phyloP scores from a whole-genome alignment of 1,140 invertebrate genomes.

The Helicoverpa armigera region DNA sequence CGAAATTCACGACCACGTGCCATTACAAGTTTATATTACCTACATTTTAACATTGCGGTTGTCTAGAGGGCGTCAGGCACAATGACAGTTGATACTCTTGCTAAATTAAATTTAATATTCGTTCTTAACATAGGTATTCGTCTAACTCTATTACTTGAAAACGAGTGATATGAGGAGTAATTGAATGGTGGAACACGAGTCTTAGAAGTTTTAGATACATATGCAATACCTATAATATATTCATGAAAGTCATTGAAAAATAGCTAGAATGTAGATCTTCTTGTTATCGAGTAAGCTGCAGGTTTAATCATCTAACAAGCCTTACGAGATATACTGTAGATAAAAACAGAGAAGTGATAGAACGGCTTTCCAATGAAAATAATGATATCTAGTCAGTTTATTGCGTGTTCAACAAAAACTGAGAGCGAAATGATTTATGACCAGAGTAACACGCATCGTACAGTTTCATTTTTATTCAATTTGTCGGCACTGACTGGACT shows the following conservation, averaged over 20 bases:
- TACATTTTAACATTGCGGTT: conserved; percentile 8
- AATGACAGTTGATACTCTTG: conserved; percentile 25
- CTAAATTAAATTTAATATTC: conserved; percentile 32
- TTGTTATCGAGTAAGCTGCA: too few species aligned
- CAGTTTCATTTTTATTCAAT: too few species aligned
- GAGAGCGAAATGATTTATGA: too few species aligned
- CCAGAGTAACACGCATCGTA: too few species aligned
- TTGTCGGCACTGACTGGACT: conserved; percentile 1
- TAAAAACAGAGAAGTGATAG: too few species aligned
- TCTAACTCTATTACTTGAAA: neutral
- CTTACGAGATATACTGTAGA: too few species aligned
- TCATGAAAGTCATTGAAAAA: too few species aligned
- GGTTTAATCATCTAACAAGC: too few species aligned
- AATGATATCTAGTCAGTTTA: too few species aligned
- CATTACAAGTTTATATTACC: neutral
- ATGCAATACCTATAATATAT: neutral
- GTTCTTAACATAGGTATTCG: neutral
- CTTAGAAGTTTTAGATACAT: neutral
- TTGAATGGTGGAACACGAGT: neutral
- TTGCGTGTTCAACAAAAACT: too few species aligned
- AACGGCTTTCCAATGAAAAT: too few species aligned
- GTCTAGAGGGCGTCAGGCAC: conserved; percentile 29
- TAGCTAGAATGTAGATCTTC: too few species aligned
- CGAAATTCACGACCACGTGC: conserved; percentile 2
- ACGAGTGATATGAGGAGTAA: neutral